phyloP scores from a whole-genome alignment of 2,113 vertebrate genomes.

The Isichthys henryi region DNA sequence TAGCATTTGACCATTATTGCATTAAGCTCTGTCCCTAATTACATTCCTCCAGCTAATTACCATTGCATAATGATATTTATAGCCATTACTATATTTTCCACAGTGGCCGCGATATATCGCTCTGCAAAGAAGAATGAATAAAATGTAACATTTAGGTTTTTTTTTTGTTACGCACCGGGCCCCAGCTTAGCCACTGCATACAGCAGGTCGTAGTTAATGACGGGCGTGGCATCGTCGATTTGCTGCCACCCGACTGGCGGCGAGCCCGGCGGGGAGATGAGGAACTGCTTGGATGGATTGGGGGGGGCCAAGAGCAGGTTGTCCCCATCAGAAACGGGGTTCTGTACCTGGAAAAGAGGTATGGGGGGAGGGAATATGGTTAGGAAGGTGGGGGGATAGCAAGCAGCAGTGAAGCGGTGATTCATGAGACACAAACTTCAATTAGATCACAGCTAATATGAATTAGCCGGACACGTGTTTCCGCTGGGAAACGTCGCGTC shows the following conservation, averaged over 20 bases:
- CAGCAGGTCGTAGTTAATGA: constrained; percentile 82
- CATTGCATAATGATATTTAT: neutral
- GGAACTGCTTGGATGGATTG: constrained; percentile 79
- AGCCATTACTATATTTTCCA: neutral
- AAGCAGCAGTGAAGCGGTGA: neutral
- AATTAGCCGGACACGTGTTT: neutral
- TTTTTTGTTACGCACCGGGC: constrained; percentile 59
- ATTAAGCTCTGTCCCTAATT: neutral
- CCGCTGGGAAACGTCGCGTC: neutral
- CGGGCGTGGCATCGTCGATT: constrained; percentile 70
- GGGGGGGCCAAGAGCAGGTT: constrained; percentile 79
- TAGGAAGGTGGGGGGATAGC: neutral
- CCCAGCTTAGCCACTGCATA: constrained; percentile 77
- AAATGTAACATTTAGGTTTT: neutral
- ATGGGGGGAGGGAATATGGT: neutral
- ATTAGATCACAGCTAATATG: neutral
- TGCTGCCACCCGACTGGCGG: constrained; percentile 78
- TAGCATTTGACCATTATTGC: neutral
- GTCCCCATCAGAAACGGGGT: constrained; percentile 71
- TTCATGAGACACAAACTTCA: neutral
- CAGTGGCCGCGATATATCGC: neutral
- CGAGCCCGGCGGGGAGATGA: constrained; percentile 80
- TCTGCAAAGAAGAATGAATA: neutral
- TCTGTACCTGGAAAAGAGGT: constrained; percentile 63
- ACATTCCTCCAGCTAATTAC: neutral